Base-by-base conservation (phyloP, 2,888 invertebrate genomes). In the Eumerus sabulonum region DNA sequence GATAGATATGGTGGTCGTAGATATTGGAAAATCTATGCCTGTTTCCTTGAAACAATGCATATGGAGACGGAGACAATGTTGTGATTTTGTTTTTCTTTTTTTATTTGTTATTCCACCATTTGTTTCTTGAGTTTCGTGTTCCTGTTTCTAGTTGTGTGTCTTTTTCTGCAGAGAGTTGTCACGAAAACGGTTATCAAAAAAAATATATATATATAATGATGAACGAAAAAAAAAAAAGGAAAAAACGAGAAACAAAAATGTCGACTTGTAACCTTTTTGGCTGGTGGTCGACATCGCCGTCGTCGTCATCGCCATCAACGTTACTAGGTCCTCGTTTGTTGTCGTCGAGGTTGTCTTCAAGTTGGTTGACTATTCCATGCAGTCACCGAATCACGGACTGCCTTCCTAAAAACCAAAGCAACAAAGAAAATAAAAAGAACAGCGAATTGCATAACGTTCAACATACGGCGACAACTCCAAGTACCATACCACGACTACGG, bases 331-430 rank as follows among this genome's bases (percentile, higher is more conserved):
- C 50, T 50, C 64, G 57, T 74, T 19, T 7, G 27, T 27, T 27
- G 3, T 27, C 27, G 35, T 79, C 64, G 64, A 60, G 27, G 62
- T 63, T 53, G 74, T 71, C 74, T 73, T 73, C 68, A 64, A 79
- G 44, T 79, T 73, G 73, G 68, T 79, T 68, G 73, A 53, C 79
- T 79, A 79, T 79, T 79, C 27, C 27, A 79, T 74, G 74, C 68
- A 73, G 73, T 74, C 68, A 79, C 60, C 79, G 74, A 79, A 79
- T 79, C 79, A 79, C 79, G 68, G 79, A 79, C 54, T 27, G 27
- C 27, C 68, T 72, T 76, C 64, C 18, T 17, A 13, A 50, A 73
- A 71, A 68, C n/a, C n/a, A n/a, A n/a, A n/a, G n/a, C n/a, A n/a
- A n/a, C n/a, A n/a, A n/a, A n/a, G n/a, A 27, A 27, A 27, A 27